Percentiles rank a stretch among this genome's conserved stretches.
Evolutionary conservation across 2,888 invertebrate genomes (phyloP).

Genomic region (Cyrtodaria siliqua): DNA sequence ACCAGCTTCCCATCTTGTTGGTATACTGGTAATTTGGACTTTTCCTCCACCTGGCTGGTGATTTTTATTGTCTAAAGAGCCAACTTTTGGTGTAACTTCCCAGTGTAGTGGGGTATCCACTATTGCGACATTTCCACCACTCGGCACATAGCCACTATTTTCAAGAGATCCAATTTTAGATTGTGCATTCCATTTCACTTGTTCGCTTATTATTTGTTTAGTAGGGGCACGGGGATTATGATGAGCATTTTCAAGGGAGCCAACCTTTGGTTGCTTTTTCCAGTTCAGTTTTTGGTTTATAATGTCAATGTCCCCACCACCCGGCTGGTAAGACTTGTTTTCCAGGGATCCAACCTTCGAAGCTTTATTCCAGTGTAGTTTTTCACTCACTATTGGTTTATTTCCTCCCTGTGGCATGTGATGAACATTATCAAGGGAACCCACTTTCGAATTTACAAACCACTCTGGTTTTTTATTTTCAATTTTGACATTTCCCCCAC

Average conservation of each 20-base stretch:
- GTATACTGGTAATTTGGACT: slow-evolving; percentile 61
- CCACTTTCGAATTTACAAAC: slow-evolving; percentile 90
- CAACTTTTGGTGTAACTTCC: slow-evolving; percentile 93
- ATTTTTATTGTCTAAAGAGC: slow-evolving; percentile 71
- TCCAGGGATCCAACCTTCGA: slow-evolving; percentile 93
- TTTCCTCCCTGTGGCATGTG: slow-evolving; percentile 67
- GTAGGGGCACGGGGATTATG: slow-evolving; percentile 73
- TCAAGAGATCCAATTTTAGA: slow-evolving; percentile 86
- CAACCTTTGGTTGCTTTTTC: slow-evolving; percentile 73
- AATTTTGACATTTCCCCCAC: slow-evolving; percentile 81
- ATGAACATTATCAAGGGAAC: slow-evolving; percentile 84
- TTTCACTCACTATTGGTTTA: slow-evolving; percentile 61
- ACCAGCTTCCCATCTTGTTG: slow-evolving; percentile 68
- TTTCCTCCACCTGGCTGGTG: slow-evolving; percentile 69
- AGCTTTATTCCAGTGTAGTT: slow-evolving; percentile 88
- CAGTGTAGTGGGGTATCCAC: slow-evolving; percentile 73
- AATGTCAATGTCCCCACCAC: slow-evolving; percentile 63
- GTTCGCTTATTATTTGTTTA: slow-evolving; percentile 50
- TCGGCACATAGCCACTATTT: slow-evolving; percentile 67
- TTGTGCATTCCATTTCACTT: slow-evolving; percentile 48
- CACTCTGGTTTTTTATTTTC: slow-evolving; percentile 50
- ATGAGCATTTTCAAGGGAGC: slow-evolving; percentile 75
- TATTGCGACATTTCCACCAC: slow-evolving; percentile 62
- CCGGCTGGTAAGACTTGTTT: slow-evolving; percentile 50
- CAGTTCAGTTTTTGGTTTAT: slow-evolving; percentile 61